These are phyloP conservation scores for Belgica antarctica DNA, from an alignment of 2,888 invertebrate genomes.

Conservation along the genomic window DNA sequence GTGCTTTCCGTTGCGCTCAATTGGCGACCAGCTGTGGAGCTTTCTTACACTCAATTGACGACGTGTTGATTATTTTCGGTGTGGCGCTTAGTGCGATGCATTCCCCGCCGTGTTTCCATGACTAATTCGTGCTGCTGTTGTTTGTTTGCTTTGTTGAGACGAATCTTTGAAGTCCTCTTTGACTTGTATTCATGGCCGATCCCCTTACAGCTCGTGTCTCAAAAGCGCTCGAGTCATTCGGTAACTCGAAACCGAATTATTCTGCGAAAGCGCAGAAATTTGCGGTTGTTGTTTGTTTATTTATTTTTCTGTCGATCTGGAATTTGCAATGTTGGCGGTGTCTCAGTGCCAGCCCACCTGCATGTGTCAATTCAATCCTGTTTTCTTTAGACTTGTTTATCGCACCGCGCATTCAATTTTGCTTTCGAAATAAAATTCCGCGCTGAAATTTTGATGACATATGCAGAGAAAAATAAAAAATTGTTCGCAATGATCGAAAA, in stretches of 20 bases:
- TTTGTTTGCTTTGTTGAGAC: too few species aligned
- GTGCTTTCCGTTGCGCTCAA: background rate
- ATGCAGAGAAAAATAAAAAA: background rate
- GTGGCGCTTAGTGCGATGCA: constrained; percentile 26
- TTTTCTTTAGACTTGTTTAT: background rate
- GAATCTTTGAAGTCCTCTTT: too few species aligned
- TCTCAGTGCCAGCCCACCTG: background rate
- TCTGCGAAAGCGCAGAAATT: background rate
- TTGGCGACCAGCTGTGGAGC: constrained; percentile 24
- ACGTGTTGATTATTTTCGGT: background rate
- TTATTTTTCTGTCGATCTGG: background rate
- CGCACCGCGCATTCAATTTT: too few species aligned
- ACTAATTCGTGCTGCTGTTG: too few species aligned
- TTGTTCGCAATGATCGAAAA: background rate
- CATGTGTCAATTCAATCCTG: constrained; percentile 6
- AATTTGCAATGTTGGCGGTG: background rate
- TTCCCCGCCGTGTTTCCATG: constrained; percentile 25
- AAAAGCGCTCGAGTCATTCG: too few species aligned
- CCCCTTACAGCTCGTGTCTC: too few species aligned
- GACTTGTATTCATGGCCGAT: too few species aligned
- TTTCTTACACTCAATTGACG: background rate
- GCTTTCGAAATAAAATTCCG: background rate
- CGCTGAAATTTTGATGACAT: background rate
- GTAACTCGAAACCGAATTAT: too few species aligned
- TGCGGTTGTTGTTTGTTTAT: background rate